These are phyloP conservation scores for Heliconius hortense DNA, from an alignment of 2,888 invertebrate species.

Conservation along the genomic window DNA sequence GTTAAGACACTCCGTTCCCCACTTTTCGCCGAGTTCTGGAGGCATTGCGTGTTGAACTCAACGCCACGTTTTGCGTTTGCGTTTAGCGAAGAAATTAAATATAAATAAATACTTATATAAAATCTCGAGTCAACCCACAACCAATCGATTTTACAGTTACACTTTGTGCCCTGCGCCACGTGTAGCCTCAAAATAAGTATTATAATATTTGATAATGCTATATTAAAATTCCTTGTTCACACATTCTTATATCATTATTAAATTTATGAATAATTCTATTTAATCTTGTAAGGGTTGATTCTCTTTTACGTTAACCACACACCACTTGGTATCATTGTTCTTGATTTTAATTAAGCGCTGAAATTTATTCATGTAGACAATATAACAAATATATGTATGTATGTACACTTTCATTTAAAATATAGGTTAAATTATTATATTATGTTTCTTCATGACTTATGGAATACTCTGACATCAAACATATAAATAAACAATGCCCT, in stretches of 20 bases:
- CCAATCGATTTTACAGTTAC: too few relatives aligned
- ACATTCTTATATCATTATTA: constrained; percentile 20
- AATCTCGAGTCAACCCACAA: too few relatives aligned
- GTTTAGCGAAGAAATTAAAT: too few relatives aligned
- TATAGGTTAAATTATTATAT: neutral
- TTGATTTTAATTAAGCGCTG: constrained; percentile 40
- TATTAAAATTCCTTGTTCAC: neutral
- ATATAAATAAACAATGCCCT: neutral
- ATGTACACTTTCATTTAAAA: neutral
- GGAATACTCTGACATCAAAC: too few relatives aligned
- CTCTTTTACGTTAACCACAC: constrained; percentile 37
- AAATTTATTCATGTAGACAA: constrained; percentile 31
- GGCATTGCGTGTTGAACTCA: too few relatives aligned
- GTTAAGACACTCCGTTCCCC: too few relatives aligned
- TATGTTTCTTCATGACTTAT: neutral
- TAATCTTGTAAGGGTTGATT: constrained; percentile 31
- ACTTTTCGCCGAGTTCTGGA: too few relatives aligned
- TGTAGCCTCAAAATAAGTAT: neutral
- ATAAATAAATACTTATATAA: too few relatives aligned
- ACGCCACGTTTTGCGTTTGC: too few relatives aligned
- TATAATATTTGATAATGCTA: neutral
- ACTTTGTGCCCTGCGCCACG: too few relatives aligned
- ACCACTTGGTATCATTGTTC: constrained; percentile 38
- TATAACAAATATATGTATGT: neutral
- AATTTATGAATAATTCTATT: constrained; percentile 30